Base-by-base conservation (phyloP, 2,113 vertebrate genomes). In the Martes martes region DNA sequence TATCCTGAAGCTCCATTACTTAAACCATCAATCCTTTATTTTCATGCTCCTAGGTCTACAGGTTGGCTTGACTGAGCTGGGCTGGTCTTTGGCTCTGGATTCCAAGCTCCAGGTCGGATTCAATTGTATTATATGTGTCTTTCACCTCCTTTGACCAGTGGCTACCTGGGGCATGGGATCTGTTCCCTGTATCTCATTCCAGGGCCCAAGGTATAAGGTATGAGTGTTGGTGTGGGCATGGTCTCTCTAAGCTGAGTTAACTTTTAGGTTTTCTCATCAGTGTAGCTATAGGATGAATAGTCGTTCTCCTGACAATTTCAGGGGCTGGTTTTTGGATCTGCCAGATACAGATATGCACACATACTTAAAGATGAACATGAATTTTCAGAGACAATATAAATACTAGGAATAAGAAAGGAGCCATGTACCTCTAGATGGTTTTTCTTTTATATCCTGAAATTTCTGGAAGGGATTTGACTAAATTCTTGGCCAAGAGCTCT, bases 381-480 rank as follows among this genome's bases (percentile, higher is more conserved):
- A 57, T 91, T 91, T 23, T 95, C 47, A 71, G 52, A 95, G 55
- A 71, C 7, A 84, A 33, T 59, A 55, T 4, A 80, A 93, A 31
- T 85, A 14, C 57, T 31, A 74, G 28, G 47, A 73, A n/a, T 80
- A 74, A 91, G 47, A 84, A 76, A 69, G 21, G 7, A 96, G 67
- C 24, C 28, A 74, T 52, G 11, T 0, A 52, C 33, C 39, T 80
- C 67, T 83, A 82, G 74, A 28, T 61, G 71, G 47, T 33, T 69
- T 47, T 11, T 92, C 50, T 96, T 67, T 50, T 63, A 71, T 47
- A 13, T 79, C 76, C 31, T 65, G 74, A 88, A 67, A 19, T 86
- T 90, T 93, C 65, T 94, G 85, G 42, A 90, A 90, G 73, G 7
- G 45, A 87, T n/a, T 91, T 92, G 33, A 94, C 33, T 74, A 88